phyloP scores from a whole-genome alignment of 2,113 vertebrate species.

The Silurus asotus region DNA sequence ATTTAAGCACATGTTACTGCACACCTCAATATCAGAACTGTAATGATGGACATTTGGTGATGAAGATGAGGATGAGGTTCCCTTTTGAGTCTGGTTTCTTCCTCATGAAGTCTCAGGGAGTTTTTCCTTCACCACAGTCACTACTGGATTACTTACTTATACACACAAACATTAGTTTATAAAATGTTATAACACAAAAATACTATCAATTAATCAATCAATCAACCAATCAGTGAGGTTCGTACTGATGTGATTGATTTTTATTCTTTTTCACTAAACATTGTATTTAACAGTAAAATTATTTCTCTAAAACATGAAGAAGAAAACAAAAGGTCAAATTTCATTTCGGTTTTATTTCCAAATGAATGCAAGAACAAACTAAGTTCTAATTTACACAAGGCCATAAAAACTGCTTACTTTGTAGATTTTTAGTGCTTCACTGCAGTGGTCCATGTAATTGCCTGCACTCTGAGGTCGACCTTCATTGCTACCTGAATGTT shows the following conservation, averaged over 20 bases:
- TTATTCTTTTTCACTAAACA: not conserved
- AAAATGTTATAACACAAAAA: no score
- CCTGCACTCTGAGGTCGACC: not conserved
- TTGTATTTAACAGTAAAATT: not conserved
- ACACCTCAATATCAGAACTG: no score
- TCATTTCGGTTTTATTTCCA: not conserved
- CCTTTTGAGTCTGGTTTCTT: no score
- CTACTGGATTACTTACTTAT: no score
- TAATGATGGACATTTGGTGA: no score
- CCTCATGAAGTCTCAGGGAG: no score
- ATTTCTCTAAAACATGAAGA: not conserved
- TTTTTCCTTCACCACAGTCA: no score
- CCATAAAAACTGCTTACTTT: not conserved
- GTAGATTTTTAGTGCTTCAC: not conserved
- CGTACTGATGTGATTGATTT: not conserved
- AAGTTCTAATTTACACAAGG: not conserved
- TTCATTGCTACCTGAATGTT: not conserved
- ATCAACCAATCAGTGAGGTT: not conserved
- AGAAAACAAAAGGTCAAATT: not conserved
- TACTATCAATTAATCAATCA: not conserved
- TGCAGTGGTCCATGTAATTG: constrained; percentile 7
- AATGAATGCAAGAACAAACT: not conserved
- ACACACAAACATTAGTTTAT: no score
- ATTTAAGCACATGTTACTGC: no score
- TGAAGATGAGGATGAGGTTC: no score